phyloP scores from a whole-genome alignment of 1,140 invertebrate genomes.

The Ctenoplectra terminalis region DNA sequence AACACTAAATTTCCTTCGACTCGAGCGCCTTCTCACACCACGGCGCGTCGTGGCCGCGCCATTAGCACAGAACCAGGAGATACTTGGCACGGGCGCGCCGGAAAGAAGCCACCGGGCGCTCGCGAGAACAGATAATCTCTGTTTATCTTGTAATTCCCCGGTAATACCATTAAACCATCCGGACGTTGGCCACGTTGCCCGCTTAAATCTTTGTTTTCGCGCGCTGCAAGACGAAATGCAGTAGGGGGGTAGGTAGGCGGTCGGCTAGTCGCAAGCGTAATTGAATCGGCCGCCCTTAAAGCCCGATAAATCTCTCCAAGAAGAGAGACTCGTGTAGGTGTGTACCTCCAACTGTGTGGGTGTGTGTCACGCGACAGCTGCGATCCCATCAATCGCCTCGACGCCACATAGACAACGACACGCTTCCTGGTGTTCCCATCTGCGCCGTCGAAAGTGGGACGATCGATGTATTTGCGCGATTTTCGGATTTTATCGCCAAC shows the following conservation, averaged over 20 bases:
- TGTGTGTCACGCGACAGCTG: slow-evolving; percentile 34
- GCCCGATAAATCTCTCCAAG: slow-evolving; percentile 61
- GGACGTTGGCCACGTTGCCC: slow-evolving; percentile 60
- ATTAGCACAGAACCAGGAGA: slow-evolving; percentile 8
- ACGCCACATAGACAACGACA: neutral
- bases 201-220: slow-evolving; percentile 74
- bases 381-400: slow-evolving; percentile 58
- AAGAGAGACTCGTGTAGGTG: slow-evolving; percentile 14
- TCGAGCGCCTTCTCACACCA: too few relatives aligned
- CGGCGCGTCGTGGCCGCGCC: neutral
- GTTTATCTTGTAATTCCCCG: slow-evolving; percentile 74
- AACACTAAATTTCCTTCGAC: slow-evolving; percentile 39
- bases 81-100: slow-evolving; percentile 22
- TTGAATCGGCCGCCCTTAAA: slow-evolving; percentile 67
- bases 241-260: neutral
- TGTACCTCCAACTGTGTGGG: neutral
- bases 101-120: slow-evolving; percentile 34
- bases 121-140: slow-evolving; percentile 71
- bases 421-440: neutral
- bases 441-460: slow-evolving; percentile 38
- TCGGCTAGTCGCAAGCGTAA: slow-evolving; percentile 45
- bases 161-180: slow-evolving; percentile 69
- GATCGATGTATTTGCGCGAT: slow-evolving; percentile 46
- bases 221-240: slow-evolving; percentile 10
- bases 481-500: slow-evolving; percentile 31